Conservation (phyloP, 2,888 invertebrate genomes). For the Caenorhabditis macrosperma region DNA sequence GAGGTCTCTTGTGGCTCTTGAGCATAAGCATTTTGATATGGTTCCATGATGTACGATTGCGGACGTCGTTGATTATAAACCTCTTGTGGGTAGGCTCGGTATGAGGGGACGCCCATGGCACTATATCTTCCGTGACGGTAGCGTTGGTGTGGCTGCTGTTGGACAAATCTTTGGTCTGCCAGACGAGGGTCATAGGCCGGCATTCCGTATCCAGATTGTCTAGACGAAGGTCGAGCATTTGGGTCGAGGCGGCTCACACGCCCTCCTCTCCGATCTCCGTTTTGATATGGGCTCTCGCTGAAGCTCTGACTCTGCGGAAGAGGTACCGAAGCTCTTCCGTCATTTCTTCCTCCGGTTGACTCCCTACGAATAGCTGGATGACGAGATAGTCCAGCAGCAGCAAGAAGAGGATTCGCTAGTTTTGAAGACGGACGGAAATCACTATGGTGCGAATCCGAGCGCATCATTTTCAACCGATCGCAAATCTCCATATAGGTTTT, state of each 20-base stretch:
- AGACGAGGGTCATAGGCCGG: slow-evolving; percentile 14
- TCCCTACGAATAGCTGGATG: slow-evolving; percentile 45
- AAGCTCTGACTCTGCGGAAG: slow-evolving; percentile 48
- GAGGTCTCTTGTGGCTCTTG: slow-evolving; percentile 44
- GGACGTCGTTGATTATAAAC: slow-evolving; percentile 28
- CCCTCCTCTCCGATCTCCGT: slow-evolving; percentile 24
- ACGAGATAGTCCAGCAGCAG: slow-evolving; percentile 49
- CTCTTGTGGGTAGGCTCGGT: background rate
- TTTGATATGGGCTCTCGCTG: slow-evolving; percentile 28
- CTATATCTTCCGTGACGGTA: slow-evolving; percentile 50
- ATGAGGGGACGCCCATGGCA: slow-evolving; percentile 44
- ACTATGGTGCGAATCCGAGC: slow-evolving; percentile 15
- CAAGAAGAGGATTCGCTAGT: slow-evolving; percentile 49
- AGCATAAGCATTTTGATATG: background rate
- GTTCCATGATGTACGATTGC: slow-evolving; percentile 26
- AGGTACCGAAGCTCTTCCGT: slow-evolving; percentile 54
- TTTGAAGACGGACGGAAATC: slow-evolving; percentile 58
- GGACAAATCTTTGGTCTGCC: background rate
- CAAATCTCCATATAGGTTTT: slow-evolving; percentile 48
- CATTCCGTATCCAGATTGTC: slow-evolving; percentile 27
- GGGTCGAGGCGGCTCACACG: slow-evolving; percentile 45
- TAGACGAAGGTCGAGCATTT: slow-evolving; percentile 30
- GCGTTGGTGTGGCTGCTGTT: slow-evolving; percentile 6
- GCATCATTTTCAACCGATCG: slow-evolving; percentile 44
- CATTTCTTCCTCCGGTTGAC: slow-evolving; percentile 29